Evolutionary conservation across 1,140 invertebrate species (phyloP).

Genomic region (Zophobas atratus): DNA sequence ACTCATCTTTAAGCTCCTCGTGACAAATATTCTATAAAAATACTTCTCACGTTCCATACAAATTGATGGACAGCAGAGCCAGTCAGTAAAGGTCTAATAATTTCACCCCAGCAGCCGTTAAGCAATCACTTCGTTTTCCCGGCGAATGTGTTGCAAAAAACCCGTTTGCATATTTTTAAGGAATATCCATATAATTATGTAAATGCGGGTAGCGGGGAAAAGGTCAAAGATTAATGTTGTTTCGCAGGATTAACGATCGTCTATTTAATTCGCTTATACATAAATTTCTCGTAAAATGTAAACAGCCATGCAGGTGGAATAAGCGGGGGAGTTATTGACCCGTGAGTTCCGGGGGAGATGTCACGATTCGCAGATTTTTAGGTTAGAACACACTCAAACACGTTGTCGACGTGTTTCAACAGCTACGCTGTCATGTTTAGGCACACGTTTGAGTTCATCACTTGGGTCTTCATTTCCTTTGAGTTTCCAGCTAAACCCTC

Average conservation of each 20-base stretch:
- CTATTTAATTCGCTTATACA: conserved; percentile 11
- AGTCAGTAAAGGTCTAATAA: background rate
- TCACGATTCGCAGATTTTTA: background rate
- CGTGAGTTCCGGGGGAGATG: background rate
- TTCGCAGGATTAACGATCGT: conserved; percentile 25
- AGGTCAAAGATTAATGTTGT: conserved; percentile 39
- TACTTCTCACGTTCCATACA: conserved; percentile 14
- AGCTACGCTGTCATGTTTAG: too few species aligned
- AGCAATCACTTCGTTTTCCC: background rate
- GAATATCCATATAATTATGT: conserved; percentile 24
- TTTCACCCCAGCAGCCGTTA: background rate
- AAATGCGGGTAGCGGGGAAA: conserved; percentile 9
- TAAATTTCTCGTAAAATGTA: conserved; percentile 5
- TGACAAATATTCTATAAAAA: conserved; percentile 34
- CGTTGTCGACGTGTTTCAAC: too few species aligned
- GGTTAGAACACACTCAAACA: too few species aligned
- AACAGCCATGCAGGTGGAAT: conserved; percentile 16
- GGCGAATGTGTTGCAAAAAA: background rate
- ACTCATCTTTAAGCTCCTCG: conserved; percentile 11
- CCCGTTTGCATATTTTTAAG: background rate
- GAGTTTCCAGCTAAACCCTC: too few species aligned
- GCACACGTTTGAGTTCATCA: too few species aligned
- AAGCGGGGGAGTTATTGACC: background rate
- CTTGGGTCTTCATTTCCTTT: too few species aligned
- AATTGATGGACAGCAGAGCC: conserved; percentile 24